Evolutionary conservation across 2,888 invertebrate species (phyloP), one percentile per base, ranked within the genome.

Genomic region (Rhingia campestris): DNA sequence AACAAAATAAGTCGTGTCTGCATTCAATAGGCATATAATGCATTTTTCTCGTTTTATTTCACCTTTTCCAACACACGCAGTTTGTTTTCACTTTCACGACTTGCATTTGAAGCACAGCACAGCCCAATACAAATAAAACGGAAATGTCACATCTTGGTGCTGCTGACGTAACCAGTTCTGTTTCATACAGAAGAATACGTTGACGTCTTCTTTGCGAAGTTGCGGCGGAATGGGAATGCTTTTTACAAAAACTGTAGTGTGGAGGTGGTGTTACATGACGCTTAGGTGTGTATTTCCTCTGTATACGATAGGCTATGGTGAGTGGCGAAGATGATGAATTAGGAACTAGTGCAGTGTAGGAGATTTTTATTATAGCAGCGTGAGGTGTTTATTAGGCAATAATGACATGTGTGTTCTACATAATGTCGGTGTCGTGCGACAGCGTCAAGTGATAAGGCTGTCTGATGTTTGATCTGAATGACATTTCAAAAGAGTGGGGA

Each of bases 31-130:
- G 9, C 39, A 58, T 69, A 69, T 35, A 64, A 22, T 22, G 22
- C 22, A 22, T 22, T 22, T 22, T 56, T 69, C 47, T 6, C 7
- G 12, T 30, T 53, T 39, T 51, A 56, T 66, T 49, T 10, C 49
- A 45, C 51, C 41, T 43, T 53, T 59, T 53, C 7, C 53, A 9
- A 6, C 56, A 47, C 63, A 81, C 69, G 45, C 58, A 64, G 14
- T 14, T 12, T 41, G 43, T 81, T 80, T 80, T 80, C 80, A 80
- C 73, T 81, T 81, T 74, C 69, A 81, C 74, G 74, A 67, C 47
- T 69, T 35, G 22, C 22, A 22, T 49, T 67, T 58, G n/a, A 32
- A 63, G 59, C 49, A 51, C 51, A 41, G 49, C 22, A 14, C 12
- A 49, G n/a, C n/a, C 58, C 7, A 63, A 47, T 22, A 76, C 53